phyloP scores from a whole-genome alignment of 2,888 invertebrate genomes.

The Drosophila borealis region DNA sequence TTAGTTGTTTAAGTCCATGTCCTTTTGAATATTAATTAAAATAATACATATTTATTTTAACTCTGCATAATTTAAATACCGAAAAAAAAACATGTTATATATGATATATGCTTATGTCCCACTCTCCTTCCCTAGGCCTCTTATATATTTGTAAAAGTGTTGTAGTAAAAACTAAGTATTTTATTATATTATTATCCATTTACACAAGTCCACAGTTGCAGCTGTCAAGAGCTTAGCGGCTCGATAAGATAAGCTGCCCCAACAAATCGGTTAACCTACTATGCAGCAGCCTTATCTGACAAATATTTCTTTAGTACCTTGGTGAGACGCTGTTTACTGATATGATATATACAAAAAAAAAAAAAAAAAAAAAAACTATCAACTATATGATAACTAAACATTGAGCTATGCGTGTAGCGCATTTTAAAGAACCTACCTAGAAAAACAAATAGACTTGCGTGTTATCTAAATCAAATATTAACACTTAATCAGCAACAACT shows the following conservation, averaged over 20 bases:
- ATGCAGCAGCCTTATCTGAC: constrained; percentile 47
- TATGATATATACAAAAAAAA: constrained; percentile 9
- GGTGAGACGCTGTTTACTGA: constrained; percentile 51
- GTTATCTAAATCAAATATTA: constrained; percentile 74
- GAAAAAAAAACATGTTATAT: constrained; percentile 48
- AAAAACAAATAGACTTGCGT: constrained; percentile 58
- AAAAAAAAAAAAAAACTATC: not conserved
- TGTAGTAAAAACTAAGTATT: constrained; percentile 40
- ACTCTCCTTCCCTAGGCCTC: constrained; percentile 14
- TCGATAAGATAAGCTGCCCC: constrained; percentile 47
- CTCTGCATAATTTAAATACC: constrained; percentile 53
- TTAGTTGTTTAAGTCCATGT: constrained; percentile 60
- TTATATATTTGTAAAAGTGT: constrained; percentile 46
- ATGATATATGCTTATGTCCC: constrained; percentile 26
- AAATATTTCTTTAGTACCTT: constrained; percentile 78
- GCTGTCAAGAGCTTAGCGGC: constrained; percentile 53
- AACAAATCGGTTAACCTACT: constrained; percentile 21
- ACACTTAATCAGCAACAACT: constrained; percentile 72
- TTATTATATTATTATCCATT: constrained; percentile 25
- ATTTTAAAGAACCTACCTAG: constrained; percentile 62
- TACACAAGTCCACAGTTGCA: constrained; percentile 23
- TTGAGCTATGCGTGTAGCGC: constrained; percentile 67
- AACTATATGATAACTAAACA: constrained; percentile 44
- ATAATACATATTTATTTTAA: constrained; percentile 48
- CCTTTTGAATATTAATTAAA: constrained; percentile 50